Conservation (phyloP, 2,888 invertebrate genomes). For the Sepioteuthis lessoniana region DNA sequence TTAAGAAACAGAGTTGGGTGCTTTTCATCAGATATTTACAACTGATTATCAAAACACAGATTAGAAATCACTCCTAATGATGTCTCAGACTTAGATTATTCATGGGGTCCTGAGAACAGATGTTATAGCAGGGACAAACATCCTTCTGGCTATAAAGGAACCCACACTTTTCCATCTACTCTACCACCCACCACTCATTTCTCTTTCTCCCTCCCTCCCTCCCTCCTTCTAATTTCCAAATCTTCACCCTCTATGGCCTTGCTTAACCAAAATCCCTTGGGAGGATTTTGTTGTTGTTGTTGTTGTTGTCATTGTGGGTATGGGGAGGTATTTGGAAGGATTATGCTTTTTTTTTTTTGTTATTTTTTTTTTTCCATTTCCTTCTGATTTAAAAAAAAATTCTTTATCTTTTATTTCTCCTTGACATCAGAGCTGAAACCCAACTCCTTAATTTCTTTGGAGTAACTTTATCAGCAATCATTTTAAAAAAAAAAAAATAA, state of each 20-base stretch:
- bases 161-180: background rate
- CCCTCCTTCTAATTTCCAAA: background rate
- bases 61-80: constrained; percentile 33
- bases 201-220: background rate
- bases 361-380: background rate
- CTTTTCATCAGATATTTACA: background rate
- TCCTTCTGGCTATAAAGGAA: background rate
- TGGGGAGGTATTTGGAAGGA: background rate
- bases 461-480: constrained; percentile 21
- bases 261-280: background rate
- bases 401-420: constrained; percentile 8
- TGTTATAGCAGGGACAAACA: constrained; percentile 33
- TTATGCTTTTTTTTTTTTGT: background rate
- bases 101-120: constrained; percentile 23
- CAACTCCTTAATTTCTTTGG: background rate
- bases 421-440: background rate
- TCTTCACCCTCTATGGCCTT: background rate
- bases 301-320: background rate
- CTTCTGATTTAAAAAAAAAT: background rate
- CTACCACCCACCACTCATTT: background rate
- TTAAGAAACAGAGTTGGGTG: background rate
- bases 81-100: background rate
- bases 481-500: background rate
- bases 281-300: background rate
- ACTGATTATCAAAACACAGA: constrained; percentile 33